Percentiles rank a stretch among this genome's conserved stretches.
Evolutionary conservation across 2,797 vertebrate genomes (phyloP).

Genomic region (Poecilia wingei): DNA sequence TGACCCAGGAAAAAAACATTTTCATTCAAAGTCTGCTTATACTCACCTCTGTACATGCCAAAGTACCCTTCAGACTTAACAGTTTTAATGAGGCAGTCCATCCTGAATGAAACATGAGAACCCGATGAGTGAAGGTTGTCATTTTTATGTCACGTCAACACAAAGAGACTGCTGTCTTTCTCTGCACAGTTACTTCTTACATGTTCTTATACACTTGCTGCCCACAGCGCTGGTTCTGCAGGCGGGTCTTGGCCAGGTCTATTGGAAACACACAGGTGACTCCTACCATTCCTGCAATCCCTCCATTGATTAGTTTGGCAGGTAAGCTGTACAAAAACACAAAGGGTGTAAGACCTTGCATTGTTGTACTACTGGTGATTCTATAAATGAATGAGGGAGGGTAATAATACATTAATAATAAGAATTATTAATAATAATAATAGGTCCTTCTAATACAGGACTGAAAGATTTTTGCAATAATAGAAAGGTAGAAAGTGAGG

Average conservation of each 20-base stretch:
- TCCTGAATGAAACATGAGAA: constrained; percentile 63
- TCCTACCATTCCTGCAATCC: constrained; percentile 87
- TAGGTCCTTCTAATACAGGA: neutral
- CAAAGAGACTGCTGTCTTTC: neutral
- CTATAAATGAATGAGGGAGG: neutral
- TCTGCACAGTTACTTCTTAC: constrained; percentile 61
- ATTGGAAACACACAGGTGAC: constrained; percentile 90
- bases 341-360: neutral
- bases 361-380: neutral
- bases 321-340: constrained; percentile 76
- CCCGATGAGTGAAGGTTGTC: neutral
- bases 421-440: no score
- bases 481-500: neutral
- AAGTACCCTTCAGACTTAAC: constrained; percentile 88
- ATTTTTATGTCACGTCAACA: neutral
- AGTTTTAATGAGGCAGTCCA: constrained; percentile 88
- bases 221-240: constrained; percentile 87
- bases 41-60: constrained; percentile 90
- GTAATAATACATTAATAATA: neutral
- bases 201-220: constrained; percentile 87
- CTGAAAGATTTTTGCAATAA: neutral
- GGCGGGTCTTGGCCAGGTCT: constrained; percentile 87
- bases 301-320: constrained; percentile 89
- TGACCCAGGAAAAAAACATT: no score
- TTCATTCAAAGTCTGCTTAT: neutral